Conservation (phyloP, 2,888 invertebrate species). For the Germaria angustata region DNA sequence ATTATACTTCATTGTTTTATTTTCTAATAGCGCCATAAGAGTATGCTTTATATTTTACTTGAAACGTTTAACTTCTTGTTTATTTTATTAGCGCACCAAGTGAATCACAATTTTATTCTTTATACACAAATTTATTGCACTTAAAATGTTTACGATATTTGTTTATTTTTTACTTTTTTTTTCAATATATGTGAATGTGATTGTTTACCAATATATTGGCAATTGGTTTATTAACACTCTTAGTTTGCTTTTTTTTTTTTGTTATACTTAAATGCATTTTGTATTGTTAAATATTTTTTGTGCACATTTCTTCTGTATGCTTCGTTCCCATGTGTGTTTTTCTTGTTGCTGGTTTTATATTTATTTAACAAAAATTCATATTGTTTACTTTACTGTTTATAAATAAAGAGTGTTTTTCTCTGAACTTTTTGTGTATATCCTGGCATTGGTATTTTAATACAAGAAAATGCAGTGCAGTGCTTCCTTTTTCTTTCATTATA, state of each 20-base stretch:
- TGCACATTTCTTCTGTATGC: background rate
- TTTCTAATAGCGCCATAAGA: background rate
- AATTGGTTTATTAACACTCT: conserved; percentile 55
- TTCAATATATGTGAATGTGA: too few relatives aligned
- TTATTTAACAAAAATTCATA: background rate
- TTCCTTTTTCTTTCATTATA: background rate
- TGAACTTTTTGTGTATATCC: background rate
- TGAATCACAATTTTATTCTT: conserved; percentile 3
- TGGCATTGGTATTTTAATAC: background rate
- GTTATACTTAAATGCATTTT: conserved; percentile 53
- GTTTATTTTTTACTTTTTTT: background rate
- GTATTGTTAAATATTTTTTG: conserved; percentile 39
- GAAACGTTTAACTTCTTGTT: background rate
- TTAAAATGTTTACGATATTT: conserved; percentile 40
- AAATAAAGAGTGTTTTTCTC: conserved; percentile 11
- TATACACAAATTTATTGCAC: conserved; percentile 2
- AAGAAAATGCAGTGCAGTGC: background rate
- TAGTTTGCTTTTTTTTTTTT: conserved; percentile 48
- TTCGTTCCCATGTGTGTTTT: background rate
- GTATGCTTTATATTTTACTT: conserved; percentile 23
- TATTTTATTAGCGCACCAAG: background rate
- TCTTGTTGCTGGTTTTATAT: background rate
- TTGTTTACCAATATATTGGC: conserved; percentile 2
- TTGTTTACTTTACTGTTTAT: conserved; percentile 23
- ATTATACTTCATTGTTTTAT: background rate